phyloP scores from a whole-genome alignment of 2,113 vertebrate genomes.

The Heterocephalus glaber region DNA sequence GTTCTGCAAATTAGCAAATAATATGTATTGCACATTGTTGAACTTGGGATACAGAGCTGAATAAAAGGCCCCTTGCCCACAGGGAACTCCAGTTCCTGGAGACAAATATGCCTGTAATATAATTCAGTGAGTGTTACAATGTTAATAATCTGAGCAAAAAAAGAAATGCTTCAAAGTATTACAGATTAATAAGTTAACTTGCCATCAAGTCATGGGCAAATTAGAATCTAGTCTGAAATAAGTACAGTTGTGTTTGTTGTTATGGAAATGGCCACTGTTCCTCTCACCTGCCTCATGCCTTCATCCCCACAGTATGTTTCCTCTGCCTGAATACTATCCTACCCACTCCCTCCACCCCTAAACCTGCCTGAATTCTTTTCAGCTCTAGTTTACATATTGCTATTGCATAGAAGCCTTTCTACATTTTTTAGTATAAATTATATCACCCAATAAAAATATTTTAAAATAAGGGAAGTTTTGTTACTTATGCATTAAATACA shows the following conservation, averaged over 20 bases:
- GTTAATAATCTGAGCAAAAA: background rate
- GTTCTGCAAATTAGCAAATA: background rate
- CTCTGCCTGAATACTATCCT: background rate
- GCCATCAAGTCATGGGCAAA: background rate
- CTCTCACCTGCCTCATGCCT: background rate
- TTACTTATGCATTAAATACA: background rate
- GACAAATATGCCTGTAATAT: background rate
- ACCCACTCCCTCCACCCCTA: background rate
- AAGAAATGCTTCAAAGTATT: background rate
- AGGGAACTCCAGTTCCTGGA: background rate
- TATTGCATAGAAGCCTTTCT: background rate
- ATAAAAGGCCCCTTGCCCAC: background rate
- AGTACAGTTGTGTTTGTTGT: background rate
- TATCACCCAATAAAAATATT: background rate
- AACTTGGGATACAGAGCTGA: background rate
- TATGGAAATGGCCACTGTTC: background rate
- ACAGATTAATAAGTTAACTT: background rate
- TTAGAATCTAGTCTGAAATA: slow-evolving; percentile 8
- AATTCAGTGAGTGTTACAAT: background rate
- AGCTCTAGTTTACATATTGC: background rate
- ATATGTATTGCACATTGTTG: background rate
- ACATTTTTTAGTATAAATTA: background rate
- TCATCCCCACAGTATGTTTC: background rate
- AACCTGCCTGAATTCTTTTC: background rate
- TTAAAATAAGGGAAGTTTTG: background rate